Evolutionary conservation across 2,797 vertebrate genomes (phyloP), one percentile per base, ranked within the genome.

Genomic region (Siniperca obscura): DNA sequence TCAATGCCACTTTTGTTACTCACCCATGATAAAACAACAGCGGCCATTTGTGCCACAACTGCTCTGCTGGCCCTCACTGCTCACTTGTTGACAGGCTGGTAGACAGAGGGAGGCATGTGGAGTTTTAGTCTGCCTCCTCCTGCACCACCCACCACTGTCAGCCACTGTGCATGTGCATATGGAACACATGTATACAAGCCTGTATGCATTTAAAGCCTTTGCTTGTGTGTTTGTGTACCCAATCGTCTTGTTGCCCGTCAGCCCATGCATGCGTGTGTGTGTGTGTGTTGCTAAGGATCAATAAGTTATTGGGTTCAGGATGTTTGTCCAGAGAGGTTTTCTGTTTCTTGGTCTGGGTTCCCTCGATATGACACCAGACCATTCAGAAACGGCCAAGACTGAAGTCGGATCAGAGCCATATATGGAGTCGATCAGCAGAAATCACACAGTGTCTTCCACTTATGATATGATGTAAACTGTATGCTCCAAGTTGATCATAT

Each of bases 1-100:
- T 91, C 86, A 84, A 84, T 87, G 82, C 42, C 71, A 75, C 84
- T 72, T 56, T 81, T 89, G 84, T 87, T 83, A 66, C 57, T 75
- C 72, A 38, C 19, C 50, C 68, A 70, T 81, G 71, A 89, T 88
- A 70, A 83, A 84, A 88, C 81, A 88, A 77, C 40, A 34, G 55
- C 17, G 10, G 76, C 77, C 84, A 83, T 85, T 80, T 87, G 76
- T 83, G 75, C 65, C 80, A 74, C 80, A 78, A 80, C 76, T 85
- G 80, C 80, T 83, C 67, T 22, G 75, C 52, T 56, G 77, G 52
- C 59, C 50, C 74, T 86, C 83, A 53, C 71, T 53, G 76, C 80
- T 76, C 56, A 83, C 65, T 80, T 80, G 87, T 75, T 85, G 80
- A 91, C 87, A 86, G 86, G 48, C 69, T 84, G 86, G 44, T 60